A percentile compares a stretch with the other conserved stretches of the same genome.
Conservation (phyloP, 2,113 vertebrate genomes). For the Alligator sinensis region DNA sequence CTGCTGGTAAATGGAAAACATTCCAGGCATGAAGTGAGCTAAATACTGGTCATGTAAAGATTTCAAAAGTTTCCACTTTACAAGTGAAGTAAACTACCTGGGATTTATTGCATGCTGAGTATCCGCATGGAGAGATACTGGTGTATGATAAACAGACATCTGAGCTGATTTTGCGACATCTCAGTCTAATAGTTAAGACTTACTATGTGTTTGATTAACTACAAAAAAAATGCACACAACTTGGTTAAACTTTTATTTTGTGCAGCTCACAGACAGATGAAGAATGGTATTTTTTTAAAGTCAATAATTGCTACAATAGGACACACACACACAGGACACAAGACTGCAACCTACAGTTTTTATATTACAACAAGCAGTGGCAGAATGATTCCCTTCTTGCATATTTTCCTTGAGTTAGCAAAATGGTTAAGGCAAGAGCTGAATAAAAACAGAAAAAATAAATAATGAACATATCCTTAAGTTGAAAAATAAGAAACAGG, state of each 20-base stretch:
- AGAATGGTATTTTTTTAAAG: slow-evolving; percentile 53
- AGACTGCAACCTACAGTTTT: slow-evolving; percentile 18
- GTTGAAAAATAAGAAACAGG: background rate
- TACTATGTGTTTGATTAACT: background rate
- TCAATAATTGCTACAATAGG: slow-evolving; percentile 46
- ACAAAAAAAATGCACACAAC: background rate
- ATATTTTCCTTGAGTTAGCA: slow-evolving; percentile 10
- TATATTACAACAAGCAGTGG: slow-evolving; percentile 53
- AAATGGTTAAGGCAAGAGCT: slow-evolving; percentile 16
- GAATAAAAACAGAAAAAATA: slow-evolving; percentile 8
- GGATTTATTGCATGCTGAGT: no score
- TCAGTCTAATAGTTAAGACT: background rate
- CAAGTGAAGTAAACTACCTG: no score
- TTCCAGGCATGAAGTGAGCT: background rate
- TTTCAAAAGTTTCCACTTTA: no score
- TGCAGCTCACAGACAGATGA: slow-evolving; percentile 66
- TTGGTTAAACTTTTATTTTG: slow-evolving; percentile 77
- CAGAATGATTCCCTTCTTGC: slow-evolving; percentile 42
- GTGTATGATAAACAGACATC: no score
- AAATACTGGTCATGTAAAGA: background rate
- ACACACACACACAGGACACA: slow-evolving; percentile 54
- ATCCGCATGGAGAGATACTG: no score
- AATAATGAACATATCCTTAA: background rate
- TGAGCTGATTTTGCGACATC: no score
- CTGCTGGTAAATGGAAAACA: no score